Evolutionary conservation across 2,113 vertebrate species (phyloP).

Genomic region (Octodon degus): DNA sequence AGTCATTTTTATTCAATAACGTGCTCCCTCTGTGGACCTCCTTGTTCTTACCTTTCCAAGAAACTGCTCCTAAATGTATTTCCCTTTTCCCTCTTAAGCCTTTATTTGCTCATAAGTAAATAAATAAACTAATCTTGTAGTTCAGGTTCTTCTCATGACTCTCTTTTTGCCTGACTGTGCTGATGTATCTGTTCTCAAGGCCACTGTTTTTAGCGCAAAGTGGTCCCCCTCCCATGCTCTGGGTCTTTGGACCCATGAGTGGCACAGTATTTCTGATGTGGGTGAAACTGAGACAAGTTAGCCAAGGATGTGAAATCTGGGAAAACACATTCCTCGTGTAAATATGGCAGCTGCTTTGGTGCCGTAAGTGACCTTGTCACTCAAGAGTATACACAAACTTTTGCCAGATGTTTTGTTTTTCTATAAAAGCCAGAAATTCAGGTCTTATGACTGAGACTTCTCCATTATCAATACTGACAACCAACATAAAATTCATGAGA

Average conservation of each 20-base stretch:
- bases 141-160: background rate
- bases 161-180: background rate
- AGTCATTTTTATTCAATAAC: background rate
- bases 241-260: background rate
- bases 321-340: background rate
- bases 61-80: background rate
- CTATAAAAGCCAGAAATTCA: background rate
- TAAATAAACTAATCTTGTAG: background rate
- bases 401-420: background rate
- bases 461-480: conserved; percentile 12
- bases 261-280: background rate
- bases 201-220: background rate
- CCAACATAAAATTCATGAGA: background rate
- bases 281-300: background rate
- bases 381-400: background rate
- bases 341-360: background rate
- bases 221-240: too few species aligned
- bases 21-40: background rate
- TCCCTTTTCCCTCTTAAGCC: background rate
- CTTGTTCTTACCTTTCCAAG: background rate
- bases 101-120: background rate
- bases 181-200: background rate
- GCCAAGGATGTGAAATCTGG: background rate
- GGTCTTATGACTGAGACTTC: background rate
- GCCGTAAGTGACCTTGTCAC: background rate